Evolutionary conservation across 2,797 vertebrate species (phyloP), one percentile per base, ranked within the genome.

Genomic region (Chelidonichthys spinosus): DNA sequence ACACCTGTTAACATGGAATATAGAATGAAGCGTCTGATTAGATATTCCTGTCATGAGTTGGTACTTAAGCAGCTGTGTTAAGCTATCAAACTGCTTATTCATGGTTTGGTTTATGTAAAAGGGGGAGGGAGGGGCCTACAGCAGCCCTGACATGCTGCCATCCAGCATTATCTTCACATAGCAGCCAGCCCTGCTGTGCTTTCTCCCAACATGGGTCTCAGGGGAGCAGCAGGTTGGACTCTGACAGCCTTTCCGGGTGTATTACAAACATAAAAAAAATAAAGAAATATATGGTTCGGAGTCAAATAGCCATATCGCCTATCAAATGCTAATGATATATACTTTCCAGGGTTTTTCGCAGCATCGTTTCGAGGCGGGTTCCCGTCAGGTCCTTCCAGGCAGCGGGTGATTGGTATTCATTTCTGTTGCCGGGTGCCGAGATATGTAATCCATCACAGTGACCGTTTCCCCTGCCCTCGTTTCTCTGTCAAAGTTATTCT

Each of bases 141-240:
- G 79, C 75, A 42, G 77, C 77, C 75, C 53, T 79, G 70, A 84
- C 87, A 89, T 46, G 73, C 76, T 83, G 86, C 85, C 88, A 85
- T 69, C 58, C 74, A 6, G 82, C 25, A 89, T 91, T 88, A 89
- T 88, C 83, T 87, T 88, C 76, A 78, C 79, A 46, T 32, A 56
- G 79, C 85, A 88, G 84, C 69, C 64, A 47, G 73, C 72, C 62
- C 43, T 11, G 70, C 56, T 50, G 0, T 65, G 79, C 64, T 25
- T 84, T 58, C 84, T 82, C 83, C 78, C 79, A 72, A 65, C 83
- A 67, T 74, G 85, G 70, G 68, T 79, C 76, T 69, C 73, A 13
- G 83, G 6, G 67, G 72, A 68, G 74, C 63, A 71, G 71, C 78
- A 81, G 79, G 53, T 67, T 71, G 72, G 18, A 44, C 63, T 9